Base-by-base conservation (phyloP, 2,888 invertebrate genomes). In the Ferdinandea cuprea region DNA sequence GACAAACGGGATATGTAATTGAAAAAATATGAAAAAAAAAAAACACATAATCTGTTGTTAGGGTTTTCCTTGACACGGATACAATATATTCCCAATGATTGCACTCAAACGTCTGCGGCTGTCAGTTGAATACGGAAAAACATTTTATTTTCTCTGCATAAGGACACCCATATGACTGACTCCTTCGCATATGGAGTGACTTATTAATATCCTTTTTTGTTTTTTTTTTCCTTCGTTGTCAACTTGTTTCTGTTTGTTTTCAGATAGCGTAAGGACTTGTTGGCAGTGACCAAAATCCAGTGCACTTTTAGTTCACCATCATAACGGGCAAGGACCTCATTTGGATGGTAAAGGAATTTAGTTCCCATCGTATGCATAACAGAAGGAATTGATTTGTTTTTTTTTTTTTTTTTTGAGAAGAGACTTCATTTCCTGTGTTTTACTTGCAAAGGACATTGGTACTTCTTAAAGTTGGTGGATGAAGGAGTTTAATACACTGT, bases 41-140 rank as follows among this genome's bases (percentile, higher is more conserved):
- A 77, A 77, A 77, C 72, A 66, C 77, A 59, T 71, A 61, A 78
- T 56, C 59, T 54, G 9, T 54, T 72, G n/a, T 71, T 77, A 87
- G 85, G 80, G 86, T 83, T 85, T 81, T 85, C 85, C 85, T 85
- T 85, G 48, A 72, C 86, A 86, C 72, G 85, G 87, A 88, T 86
- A 88, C 85, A 85, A 44, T 32, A 44, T 32, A 54, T 46, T 25
- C 40, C 52, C 17, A 42, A 44, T 68, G n/a, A 44, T 66, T 59
- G 52, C 46, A 66, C 17, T 44, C n/a, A n/a, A 81, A 46, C 17
- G 52, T 65, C 46, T 71, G 63, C 65, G 50, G 7, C 35, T 59
- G 58, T 59, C 58, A 65, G 35, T 59, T 46, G 50, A 44, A 61
- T 46, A 65, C 48, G 52, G 44, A 76, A 71, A 25, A 48, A 52